Base-by-base conservation (phyloP, 1,140 invertebrate species). In the Halictus rubicundus region DNA sequence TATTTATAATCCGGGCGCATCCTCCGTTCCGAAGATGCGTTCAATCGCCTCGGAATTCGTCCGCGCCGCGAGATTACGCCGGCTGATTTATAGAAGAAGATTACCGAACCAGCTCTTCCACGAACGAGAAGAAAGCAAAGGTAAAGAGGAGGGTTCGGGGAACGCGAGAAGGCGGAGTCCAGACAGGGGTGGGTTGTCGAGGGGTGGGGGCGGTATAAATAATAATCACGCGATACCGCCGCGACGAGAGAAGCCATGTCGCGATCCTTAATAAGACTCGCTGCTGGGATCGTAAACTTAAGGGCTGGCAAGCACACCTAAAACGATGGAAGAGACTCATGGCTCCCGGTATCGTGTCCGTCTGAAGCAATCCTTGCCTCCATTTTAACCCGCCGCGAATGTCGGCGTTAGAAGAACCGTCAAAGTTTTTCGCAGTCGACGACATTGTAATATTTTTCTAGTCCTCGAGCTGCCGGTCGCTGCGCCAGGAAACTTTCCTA, bases 41-140 rank as follows among this genome's bases (percentile, higher is more conserved):
- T 83, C 81, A 75, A 84, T 84, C 77, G 81, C 25, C 70, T 54
- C 32, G 77, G 73, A 83, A 84, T 75, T 83, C 71, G 59, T 63
- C 72, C 78, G 69, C 37, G 65, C 19, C 37, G 46, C 79, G 74
- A 85, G 84, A 86, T 86, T 86, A 85, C 80, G 68, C 42, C 75
- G 68, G 74, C 60, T 86, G 84, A 86, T 86, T 86, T 85, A 86
- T 86, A 71, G 79, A 57, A 69, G 57, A 52, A 65, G 68, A 84
- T 84, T 83, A 83, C 59, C 65, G 80, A 27, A 49, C 32, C 32
- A 59, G 32, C 39, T 73, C 39, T 73, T 68, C 69, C 32, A 49
- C 2, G 32, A 54, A n/a, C 25, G 9, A 23, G 23, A 65, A 72
- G 46, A 65, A 46, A 65, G 52, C 60, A 64, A 32, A 32, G 32